Conservation (phyloP, 1,140 invertebrate genomes). For the Zaprionus ghesquierei region DNA sequence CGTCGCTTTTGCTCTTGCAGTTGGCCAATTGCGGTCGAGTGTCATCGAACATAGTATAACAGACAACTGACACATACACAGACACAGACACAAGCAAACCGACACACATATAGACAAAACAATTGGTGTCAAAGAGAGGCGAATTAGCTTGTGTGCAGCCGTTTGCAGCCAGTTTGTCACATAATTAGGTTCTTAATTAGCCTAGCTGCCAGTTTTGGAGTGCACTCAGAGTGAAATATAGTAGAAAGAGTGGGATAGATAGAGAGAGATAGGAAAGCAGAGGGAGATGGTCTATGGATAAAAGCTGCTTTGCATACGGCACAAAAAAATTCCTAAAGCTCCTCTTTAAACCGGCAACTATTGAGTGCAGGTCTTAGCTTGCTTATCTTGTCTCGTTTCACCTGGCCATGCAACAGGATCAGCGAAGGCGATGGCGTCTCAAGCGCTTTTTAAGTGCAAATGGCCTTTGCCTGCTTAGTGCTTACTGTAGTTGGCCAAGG, state of each 20-base stretch:
- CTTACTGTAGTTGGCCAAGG: slow-evolving; percentile 8
- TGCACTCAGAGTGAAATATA: not conserved
- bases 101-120: not conserved
- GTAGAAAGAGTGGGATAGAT: no score
- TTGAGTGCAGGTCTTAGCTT: no score
- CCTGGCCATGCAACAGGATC: slow-evolving; percentile 37
- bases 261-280: not conserved
- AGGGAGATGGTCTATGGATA: no score
- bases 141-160: slow-evolving; percentile 15
- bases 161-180: slow-evolving; percentile 43
- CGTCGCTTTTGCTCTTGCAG: slow-evolving; percentile 4
- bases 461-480: slow-evolving; percentile 17
- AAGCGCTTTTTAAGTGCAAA: slow-evolving; percentile 17
- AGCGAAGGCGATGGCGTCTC: slow-evolving; percentile 2
- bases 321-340: slow-evolving; percentile 35
- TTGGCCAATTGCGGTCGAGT: slow-evolving; percentile 69
- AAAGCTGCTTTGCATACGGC: not conserved
- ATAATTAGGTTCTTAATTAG: slow-evolving; percentile 46
- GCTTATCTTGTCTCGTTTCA: slow-evolving; percentile 42
- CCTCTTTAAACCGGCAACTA: slow-evolving; percentile 33
- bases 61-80: no score
- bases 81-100: no score
- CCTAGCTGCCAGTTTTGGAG: slow-evolving; percentile 17
- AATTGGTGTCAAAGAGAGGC: not conserved
- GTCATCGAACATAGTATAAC: slow-evolving; percentile 61